Evolutionary conservation across 2,113 vertebrate genomes (phyloP).

Genomic region (Chionomys nivalis): DNA sequence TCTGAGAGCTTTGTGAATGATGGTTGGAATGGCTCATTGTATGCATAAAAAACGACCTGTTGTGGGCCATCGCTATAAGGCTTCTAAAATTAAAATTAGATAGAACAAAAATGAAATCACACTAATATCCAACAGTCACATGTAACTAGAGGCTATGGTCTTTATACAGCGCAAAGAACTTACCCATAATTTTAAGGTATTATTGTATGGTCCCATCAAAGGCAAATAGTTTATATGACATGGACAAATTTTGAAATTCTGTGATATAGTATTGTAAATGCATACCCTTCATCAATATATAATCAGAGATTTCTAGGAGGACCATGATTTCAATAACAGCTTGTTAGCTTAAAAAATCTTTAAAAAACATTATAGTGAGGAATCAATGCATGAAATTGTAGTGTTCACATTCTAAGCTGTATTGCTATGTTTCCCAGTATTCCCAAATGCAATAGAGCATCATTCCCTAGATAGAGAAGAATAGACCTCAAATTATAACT

Average conservation of each 20-base stretch:
- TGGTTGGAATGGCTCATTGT: not conserved
- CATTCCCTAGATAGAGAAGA: not conserved
- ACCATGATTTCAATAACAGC: not conserved
- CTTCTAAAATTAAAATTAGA: constrained; percentile 20
- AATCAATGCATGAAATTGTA: not conserved
- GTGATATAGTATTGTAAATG: not conserved
- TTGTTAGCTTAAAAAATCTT: not conserved
- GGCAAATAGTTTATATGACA: not conserved
- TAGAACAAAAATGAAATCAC: not conserved
- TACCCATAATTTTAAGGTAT: not conserved
- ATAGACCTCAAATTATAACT: not conserved
- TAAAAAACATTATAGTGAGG: not conserved
- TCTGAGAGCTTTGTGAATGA: not conserved
- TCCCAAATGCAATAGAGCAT: not conserved
- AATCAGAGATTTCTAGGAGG: not conserved
- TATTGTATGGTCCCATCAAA: not conserved
- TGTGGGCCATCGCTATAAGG: not conserved
- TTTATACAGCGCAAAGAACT: not conserved
- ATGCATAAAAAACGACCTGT: not conserved
- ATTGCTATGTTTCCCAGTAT: not conserved
- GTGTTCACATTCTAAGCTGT: not conserved
- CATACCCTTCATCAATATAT: not conserved
- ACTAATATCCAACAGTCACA: not conserved
- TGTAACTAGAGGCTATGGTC: not conserved
- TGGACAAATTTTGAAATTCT: not conserved